Conservation (phyloP, 2,797 vertebrate species). For the Tympanoctomys barrerae region DNA sequence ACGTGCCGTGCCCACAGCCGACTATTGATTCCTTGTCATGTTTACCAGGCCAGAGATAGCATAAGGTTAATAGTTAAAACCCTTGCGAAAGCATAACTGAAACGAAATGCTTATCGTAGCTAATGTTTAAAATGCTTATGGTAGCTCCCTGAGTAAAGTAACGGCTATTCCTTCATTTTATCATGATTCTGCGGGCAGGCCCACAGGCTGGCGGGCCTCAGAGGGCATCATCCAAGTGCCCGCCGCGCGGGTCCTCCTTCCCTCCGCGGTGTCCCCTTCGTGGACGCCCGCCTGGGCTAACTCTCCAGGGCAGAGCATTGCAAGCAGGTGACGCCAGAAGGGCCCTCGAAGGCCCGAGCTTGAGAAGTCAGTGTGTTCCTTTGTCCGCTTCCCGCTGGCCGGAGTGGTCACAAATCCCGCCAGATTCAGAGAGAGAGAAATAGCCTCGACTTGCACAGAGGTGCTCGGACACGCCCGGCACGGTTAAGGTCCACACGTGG, state of each 20-base stretch:
- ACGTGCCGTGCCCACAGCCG: background rate
- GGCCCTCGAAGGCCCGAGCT: background rate
- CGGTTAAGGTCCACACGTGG: background rate
- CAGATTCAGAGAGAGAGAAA: background rate
- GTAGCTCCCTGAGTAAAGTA: background rate
- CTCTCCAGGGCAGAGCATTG: background rate
- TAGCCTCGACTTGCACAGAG: background rate
- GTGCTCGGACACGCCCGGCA: background rate
- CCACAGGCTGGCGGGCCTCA: background rate
- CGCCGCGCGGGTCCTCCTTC: background rate
- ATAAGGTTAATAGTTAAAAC: slow-evolving; percentile 11
- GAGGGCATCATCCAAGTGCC: background rate
- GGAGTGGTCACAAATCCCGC: background rate
- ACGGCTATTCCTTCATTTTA: background rate
- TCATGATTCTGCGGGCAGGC: background rate
- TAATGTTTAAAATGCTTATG: background rate
- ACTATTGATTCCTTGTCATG: background rate
- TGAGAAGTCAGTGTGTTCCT: background rate
- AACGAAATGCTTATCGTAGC: background rate
- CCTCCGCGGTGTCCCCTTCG: background rate
- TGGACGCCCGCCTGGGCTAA: background rate
- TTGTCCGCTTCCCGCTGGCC: background rate
- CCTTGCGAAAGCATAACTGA: background rate
- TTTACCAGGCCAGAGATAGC: background rate
- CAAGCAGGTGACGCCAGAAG: background rate